These are phyloP conservation scores for Chaetura pelagica DNA, from an alignment of 2,113 vertebrate genomes.

Conservation along the genomic window DNA sequence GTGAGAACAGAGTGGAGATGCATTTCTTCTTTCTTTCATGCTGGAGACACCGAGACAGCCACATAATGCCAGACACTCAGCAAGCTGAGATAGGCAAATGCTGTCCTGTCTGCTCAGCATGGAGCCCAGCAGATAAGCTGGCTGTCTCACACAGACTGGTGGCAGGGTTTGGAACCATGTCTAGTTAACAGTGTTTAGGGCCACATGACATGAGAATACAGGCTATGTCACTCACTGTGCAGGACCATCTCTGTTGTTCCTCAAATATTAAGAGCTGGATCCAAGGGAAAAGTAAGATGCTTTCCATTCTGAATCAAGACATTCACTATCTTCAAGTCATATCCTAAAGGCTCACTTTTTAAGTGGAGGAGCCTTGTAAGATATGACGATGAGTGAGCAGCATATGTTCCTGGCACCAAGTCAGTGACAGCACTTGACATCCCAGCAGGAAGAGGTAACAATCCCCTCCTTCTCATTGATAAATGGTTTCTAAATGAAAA, in stretches of 20 bases:
- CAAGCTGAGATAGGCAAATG: not conserved
- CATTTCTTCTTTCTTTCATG: not conserved
- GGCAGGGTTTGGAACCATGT: not conserved
- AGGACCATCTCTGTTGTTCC: not conserved
- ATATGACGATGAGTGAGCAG: not conserved
- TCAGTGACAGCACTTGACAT: not conserved
- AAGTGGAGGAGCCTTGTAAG: not conserved
- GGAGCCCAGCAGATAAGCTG: not conserved
- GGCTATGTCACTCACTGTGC: not conserved
- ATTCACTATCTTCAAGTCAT: not conserved
- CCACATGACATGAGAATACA: not conserved
- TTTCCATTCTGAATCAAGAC: not conserved
- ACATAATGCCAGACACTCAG: slow-evolving; percentile 24
- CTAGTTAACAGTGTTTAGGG: not conserved
- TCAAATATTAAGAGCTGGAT: not conserved
- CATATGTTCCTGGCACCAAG: not conserved
- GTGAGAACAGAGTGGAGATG: slow-evolving; percentile 10
- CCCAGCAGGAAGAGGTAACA: not conserved
- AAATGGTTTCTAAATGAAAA: not conserved
- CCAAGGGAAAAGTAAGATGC: not conserved
- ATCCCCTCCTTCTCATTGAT: not conserved
- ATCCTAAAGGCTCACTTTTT: not conserved
- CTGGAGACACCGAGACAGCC: not conserved
- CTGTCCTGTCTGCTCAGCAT: not conserved
- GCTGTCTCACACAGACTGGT: not conserved